Evolutionary conservation across 2,888 invertebrate genomes (phyloP), one percentile per base, ranked within the genome.

Genomic region (Lasioglossum malachurum): DNA sequence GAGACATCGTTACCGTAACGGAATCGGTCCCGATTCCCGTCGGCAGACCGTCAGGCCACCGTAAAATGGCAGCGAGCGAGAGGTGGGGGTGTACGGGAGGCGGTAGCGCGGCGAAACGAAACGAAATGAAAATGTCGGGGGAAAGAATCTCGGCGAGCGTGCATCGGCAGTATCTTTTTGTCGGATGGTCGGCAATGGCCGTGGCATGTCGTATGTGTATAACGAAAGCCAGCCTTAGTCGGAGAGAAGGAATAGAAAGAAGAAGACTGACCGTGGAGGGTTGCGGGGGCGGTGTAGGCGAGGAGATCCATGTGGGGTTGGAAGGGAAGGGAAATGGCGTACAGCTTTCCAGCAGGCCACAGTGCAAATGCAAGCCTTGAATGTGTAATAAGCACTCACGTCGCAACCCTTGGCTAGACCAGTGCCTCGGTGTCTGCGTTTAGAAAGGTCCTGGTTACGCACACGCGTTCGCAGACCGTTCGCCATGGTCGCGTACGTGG

Each of bases 331-430:
- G 79, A 75, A 83, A 88, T 69, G 78, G 81, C 72, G 83, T 49
- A 69, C 75, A 83, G 84, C 88, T 89, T 89, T 80, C 87, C 87
- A 80, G 78, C 89, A 80, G 79, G 89, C 82, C 83, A 82, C 88
- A 86, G 88, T 90, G 90, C 89, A 91, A 92, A 92, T 88, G 92
- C 91, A 89, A 88, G 85, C 88, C 91, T 92, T 94, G 93, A 94
- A 94, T 94, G 94, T 94, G 93, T 94, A 94, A 94, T 94, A 93
- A 93, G 93, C 94, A 94, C 94, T 94, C 93, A 89, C 87, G 89
- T 88, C 85, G 90, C 91, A 89, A 89, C 92, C 93, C 91, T 90
- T 88, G 88, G 89, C 86, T 87, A 87, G 84, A 86, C 86, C 84
- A 78, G 86, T 41, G 79, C 77, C 89, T 82, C 89, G 57, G 87